Evolutionary conservation across 2,888 invertebrate species (phyloP).

Genomic region (Phengaris alcon): DNA sequence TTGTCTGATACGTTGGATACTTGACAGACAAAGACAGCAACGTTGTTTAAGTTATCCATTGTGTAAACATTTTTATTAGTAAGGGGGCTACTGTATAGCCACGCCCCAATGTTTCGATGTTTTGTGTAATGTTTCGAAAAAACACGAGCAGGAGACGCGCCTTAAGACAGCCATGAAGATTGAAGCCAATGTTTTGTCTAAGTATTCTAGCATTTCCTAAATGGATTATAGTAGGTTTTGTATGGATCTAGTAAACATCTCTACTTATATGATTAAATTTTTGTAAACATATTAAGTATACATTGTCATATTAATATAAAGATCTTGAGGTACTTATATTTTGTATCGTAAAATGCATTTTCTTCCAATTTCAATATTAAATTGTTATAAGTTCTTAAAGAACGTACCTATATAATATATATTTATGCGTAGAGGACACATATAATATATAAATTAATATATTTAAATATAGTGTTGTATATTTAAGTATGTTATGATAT

Average conservation of each 20-base stretch:
- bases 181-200: neutral
- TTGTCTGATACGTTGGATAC: too few relatives aligned
- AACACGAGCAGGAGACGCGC: too few relatives aligned
- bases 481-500: neutral
- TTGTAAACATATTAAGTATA: neutral
- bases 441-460: too few relatives aligned
- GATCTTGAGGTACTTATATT: neutral
- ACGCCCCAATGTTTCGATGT: too few relatives aligned
- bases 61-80: too few relatives aligned
- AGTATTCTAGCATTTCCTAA: constrained; percentile 6
- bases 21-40: too few relatives aligned
- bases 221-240: neutral
- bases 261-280: neutral
- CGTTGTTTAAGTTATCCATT: too few relatives aligned
- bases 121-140: too few relatives aligned
- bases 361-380: neutral
- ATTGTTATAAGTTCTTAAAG: constrained; percentile 10
- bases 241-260: neutral
- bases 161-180: neutral
- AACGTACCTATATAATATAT: neutral
- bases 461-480: too few relatives aligned
- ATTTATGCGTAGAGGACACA: neutral
- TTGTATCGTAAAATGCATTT: neutral
- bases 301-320: neutral
- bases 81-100: too few relatives aligned